Conservation (phyloP, 2,113 vertebrate species). For the Sinocyclocheilus anshuiensis region DNA sequence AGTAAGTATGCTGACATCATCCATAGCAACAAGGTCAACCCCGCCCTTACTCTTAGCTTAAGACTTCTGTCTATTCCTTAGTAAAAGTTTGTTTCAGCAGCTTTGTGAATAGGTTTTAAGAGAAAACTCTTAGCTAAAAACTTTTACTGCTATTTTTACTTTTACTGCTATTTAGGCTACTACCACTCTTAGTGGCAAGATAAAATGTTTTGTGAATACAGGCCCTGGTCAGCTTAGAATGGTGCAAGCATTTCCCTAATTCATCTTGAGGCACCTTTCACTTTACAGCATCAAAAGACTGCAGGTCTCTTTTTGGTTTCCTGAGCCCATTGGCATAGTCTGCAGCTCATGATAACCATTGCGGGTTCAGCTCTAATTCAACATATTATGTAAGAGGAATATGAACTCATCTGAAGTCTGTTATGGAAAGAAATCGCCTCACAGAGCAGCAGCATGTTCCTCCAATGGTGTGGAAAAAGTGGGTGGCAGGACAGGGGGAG, state of each 20-base stretch:
- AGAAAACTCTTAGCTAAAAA: no score
- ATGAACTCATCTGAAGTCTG: constrained; percentile 24
- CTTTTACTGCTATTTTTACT: no score
- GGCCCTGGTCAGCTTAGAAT: background rate
- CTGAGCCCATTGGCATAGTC: background rate
- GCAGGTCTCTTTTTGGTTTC: background rate
- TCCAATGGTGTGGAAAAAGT: constrained; percentile 42
- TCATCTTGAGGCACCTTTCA: background rate
- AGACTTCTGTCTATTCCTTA: no score
- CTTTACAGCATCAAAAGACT: background rate
- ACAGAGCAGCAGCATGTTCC: constrained; percentile 19
- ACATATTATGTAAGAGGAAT: constrained; percentile 43
- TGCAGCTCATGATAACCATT: background rate
- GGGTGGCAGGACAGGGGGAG: constrained; percentile 24
- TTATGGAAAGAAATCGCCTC: constrained; percentile 39
- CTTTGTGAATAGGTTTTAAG: no score
- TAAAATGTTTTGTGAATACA: no score
- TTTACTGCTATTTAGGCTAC: no score
- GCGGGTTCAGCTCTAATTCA: background rate
- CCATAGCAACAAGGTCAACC: no score
- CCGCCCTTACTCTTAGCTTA: no score
- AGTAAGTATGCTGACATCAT: no score
- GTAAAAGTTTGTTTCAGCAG: no score
- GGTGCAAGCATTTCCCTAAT: background rate
- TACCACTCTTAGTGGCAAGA: no score